Conservation (phyloP, 2,113 vertebrate species). For the Heterochromis multidens region DNA sequence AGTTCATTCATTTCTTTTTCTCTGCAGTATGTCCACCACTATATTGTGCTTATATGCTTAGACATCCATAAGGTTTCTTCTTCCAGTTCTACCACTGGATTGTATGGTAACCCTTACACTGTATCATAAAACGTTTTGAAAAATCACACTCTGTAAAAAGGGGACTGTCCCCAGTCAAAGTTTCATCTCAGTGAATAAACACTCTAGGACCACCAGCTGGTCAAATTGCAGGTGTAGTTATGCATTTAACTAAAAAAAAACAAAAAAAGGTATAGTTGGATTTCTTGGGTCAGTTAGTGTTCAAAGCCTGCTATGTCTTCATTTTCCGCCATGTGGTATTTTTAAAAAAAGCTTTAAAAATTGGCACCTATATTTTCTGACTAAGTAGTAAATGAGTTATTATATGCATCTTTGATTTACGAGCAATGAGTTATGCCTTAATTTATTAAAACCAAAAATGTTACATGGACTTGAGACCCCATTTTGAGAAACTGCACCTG, state of each 20-base stretch:
- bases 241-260: no score
- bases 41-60: neutral
- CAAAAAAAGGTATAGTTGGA: neutral
- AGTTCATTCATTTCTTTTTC: slow-evolving; percentile 38
- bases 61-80: neutral
- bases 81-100: neutral
- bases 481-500: neutral
- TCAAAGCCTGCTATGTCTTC: neutral
- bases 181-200: neutral
- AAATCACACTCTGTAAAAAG: neutral
- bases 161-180: neutral
- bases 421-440: neutral
- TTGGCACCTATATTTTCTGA: neutral
- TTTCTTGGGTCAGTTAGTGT: neutral
- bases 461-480: neutral
- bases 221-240: neutral
- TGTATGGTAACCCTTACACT: neutral
- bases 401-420: neutral
- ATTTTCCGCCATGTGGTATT: neutral
- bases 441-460: neutral
- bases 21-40: slow-evolving; percentile 46
- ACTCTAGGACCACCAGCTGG: neutral
- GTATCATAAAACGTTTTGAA: neutral
- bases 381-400: neutral
- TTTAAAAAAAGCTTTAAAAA: neutral